Evolutionary conservation across 2,888 invertebrate genomes (phyloP).

Genomic region (Noctuana brunneofusca): DNA sequence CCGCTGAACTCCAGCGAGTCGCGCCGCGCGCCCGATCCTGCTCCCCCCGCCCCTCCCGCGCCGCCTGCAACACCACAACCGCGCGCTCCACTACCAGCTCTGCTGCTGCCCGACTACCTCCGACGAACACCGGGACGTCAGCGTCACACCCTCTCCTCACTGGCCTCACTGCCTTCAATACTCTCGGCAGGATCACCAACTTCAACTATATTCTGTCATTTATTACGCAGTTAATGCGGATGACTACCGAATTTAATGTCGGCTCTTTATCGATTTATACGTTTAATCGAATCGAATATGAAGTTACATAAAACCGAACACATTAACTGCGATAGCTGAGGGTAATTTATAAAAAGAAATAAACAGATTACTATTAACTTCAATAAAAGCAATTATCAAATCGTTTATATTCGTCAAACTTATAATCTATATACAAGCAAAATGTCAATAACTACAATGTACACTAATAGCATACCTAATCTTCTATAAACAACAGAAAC

Average conservation of each 20-base stretch:
- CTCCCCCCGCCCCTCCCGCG: conserved; percentile 54
- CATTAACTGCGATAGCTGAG: not conserved
- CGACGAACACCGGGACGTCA: not conserved
- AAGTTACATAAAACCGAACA: not conserved
- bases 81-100: conserved; percentile 42
- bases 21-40: conserved; percentile 65
- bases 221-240: not conserved
- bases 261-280: not conserved
- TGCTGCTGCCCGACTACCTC: conserved; percentile 8
- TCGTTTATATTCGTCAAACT: not conserved
- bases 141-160: not conserved
- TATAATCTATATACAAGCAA: not conserved
- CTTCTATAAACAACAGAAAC: not conserved
- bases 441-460: not conserved
- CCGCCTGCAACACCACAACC: conserved; percentile 61
- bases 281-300: not conserved
- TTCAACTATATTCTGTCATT: not conserved
- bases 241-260: not conserved
- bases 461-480: not conserved
- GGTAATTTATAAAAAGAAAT: not conserved
- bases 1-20: conserved; percentile 83
- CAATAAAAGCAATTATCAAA: not conserved
- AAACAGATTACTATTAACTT: not conserved
- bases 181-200: not conserved
- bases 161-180: not conserved